A percentile compares a stretch with the other conserved stretches of the same genome.
These are phyloP conservation scores for Hemichromis elongatus DNA, from an alignment of 2,113 vertebrate species.

Conservation along the genomic window DNA sequence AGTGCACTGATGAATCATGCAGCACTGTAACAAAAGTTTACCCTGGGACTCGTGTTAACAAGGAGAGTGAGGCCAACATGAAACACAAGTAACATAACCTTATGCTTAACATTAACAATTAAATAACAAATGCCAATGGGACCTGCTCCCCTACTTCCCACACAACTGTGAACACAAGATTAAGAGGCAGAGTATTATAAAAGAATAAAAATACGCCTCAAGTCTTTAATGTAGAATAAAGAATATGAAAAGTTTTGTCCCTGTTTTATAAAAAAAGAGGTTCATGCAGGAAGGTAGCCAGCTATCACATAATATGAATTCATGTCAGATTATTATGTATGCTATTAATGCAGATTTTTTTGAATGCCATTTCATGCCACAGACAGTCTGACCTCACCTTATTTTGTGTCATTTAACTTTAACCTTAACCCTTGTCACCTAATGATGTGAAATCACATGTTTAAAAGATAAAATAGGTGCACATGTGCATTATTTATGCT, in stretches of 20 bases:
- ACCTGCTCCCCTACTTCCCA: constrained; percentile 46
- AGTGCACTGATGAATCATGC: constrained; percentile 68
- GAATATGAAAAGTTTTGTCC: neutral
- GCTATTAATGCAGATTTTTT: neutral
- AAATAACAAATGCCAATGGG: constrained; percentile 67
- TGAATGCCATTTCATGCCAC: neutral
- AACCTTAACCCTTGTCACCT: neutral
- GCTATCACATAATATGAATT: neutral
- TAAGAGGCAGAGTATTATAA: neutral
- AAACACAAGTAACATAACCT: constrained; percentile 70
- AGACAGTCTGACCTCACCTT: neutral
- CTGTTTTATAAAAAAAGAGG: neutral
- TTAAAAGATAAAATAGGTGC: neutral
- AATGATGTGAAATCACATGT: neutral
- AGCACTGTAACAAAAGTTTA: constrained; percentile 61
- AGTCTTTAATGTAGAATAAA: neutral
- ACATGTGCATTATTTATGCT: neutral
- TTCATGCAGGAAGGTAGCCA: neutral
- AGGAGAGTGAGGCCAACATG: constrained; percentile 65
- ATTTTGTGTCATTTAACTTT: neutral
- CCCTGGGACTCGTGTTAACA: constrained; percentile 72
- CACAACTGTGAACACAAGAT: constrained; percentile 39
- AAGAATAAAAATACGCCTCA: neutral
- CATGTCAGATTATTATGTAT: neutral
- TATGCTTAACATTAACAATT: constrained; percentile 77